phyloP scores from a whole-genome alignment of 2,888 invertebrate species.

The Drosophila rellima region DNA sequence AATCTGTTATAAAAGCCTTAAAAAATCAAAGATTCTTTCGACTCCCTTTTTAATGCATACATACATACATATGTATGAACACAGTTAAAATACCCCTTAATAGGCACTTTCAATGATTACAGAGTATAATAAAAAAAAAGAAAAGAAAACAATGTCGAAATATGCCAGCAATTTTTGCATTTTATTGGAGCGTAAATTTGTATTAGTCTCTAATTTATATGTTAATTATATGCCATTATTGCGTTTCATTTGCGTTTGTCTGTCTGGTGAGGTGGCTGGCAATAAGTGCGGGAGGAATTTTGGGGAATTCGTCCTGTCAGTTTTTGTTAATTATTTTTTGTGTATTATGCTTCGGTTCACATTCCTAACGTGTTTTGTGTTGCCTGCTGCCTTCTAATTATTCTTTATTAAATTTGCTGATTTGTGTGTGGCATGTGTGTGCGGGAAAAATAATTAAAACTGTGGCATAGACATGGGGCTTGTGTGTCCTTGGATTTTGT shows the following conservation, averaged over 20 bases:
- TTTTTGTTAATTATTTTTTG: conserved; percentile 74
- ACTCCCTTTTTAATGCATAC: not conserved
- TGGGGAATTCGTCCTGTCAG: conserved; percentile 37
- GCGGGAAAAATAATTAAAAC: conserved; percentile 67
- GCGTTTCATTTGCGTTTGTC: conserved; percentile 47
- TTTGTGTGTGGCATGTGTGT: conserved; percentile 30
- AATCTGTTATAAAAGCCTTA: not conserved
- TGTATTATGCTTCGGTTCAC: conserved; percentile 45
- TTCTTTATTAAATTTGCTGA: conserved; percentile 74
- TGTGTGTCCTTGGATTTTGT: conserved; percentile 47
- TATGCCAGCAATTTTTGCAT: conserved; percentile 48
- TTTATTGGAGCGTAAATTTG: conserved; percentile 63
- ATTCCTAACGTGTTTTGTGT: conserved; percentile 44
- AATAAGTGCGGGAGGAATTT: not conserved
- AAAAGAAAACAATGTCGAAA: conserved; percentile 25
- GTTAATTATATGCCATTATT: conserved; percentile 70
- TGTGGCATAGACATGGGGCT: conserved; percentile 30
- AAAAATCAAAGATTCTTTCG: not conserved
- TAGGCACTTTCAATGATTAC: not conserved
- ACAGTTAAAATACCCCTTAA: not conserved
- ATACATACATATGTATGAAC: no score
- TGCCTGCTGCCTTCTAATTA: conserved; percentile 62
- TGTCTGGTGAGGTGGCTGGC: conserved; percentile 1
- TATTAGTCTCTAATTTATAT: conserved; percentile 77
- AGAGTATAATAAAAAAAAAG: not conserved